These are phyloP conservation scores for Eupithecia subfuscata DNA, from an alignment of 2,888 invertebrate genomes.

Conservation along the genomic window DNA sequence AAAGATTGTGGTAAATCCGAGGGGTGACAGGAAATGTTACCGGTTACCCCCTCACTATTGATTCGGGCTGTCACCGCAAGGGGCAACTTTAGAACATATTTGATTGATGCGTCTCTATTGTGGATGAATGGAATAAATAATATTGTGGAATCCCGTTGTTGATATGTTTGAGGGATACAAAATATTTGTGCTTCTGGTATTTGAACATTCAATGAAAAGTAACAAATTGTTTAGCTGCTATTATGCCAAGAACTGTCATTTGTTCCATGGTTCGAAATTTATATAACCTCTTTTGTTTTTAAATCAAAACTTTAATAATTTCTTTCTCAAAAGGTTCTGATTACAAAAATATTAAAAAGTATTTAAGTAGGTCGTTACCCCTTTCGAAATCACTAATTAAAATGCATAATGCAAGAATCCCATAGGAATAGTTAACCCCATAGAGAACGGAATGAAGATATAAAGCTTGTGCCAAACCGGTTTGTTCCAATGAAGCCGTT, in stretches of 20 bases:
- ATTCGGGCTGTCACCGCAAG: constrained; percentile 72
- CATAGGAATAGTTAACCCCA: constrained; percentile 29
- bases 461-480: constrained; percentile 71
- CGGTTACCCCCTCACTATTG: constrained; percentile 72
- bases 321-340: neutral
- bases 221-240: constrained; percentile 1
- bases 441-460: constrained; percentile 35
- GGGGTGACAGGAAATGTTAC: constrained; percentile 77
- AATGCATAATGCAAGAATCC: constrained; percentile 51
- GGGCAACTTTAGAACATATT: constrained; percentile 64
- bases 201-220: constrained; percentile 8
- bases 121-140: constrained; percentile 37
- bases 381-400: constrained; percentile 45
- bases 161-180: constrained; percentile 21
- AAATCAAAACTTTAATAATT: neutral
- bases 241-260: neutral
- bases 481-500: constrained; percentile 66
- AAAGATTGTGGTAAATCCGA: constrained; percentile 52
- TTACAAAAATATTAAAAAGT: neutral
- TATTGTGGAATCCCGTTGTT: constrained; percentile 35
- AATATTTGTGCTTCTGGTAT: constrained; percentile 31
- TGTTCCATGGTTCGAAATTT: neutral
- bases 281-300: neutral
- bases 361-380: constrained; percentile 12
- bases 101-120: constrained; percentile 73